Base-by-base conservation (phyloP, 1,140 invertebrate genomes). In the Teleogryllus occipitalis region DNA sequence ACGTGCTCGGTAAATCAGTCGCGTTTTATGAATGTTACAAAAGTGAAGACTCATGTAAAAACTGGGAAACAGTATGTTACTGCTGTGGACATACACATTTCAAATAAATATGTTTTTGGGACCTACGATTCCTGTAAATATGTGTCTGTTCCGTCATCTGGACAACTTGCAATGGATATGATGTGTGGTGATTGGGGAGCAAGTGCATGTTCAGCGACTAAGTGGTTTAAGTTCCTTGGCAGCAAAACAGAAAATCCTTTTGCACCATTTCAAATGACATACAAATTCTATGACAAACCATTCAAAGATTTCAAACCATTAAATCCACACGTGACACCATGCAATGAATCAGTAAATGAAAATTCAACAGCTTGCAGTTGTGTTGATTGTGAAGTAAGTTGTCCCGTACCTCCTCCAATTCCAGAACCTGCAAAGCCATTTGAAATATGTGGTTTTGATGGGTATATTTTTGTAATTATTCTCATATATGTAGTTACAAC, bases 181-280 rank as follows among this genome's bases (percentile, higher is more conserved):
- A 92, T 97, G 90, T 98, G 96, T 85, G 94, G 94, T 8, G 80
- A 83, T 0, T 93, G 90, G 86, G 90, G 89, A 7, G 88, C 92
- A 0, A 87, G 87, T 49, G 86, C 87, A 81, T 96, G 95, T 84
- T 90, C 90, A 27, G 85, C 94, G 5, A 83, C 89, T 27, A 83
- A 89, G 81, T 94, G 93, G 93, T 95, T 94, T 86, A 83, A 87
- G 12, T 94, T 85, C 85, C 92, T 96, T 92, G 95, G 94, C 0
- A 88, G 90, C 82, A 85, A 84, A 4, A 83, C 81, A 7, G 79
- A 74, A 47, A 94, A 93, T 84, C 81, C 85, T 0, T 92, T 89
- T 82, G 91, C 94, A 80, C 96, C 96, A 14, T 97, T 97, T 85
- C 90, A 93, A 86, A 95, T 97, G 49, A 91, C 90, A 76, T 97